Base-by-base conservation (phyloP, 1,140 invertebrate species). In the Trichoplusia ni region DNA sequence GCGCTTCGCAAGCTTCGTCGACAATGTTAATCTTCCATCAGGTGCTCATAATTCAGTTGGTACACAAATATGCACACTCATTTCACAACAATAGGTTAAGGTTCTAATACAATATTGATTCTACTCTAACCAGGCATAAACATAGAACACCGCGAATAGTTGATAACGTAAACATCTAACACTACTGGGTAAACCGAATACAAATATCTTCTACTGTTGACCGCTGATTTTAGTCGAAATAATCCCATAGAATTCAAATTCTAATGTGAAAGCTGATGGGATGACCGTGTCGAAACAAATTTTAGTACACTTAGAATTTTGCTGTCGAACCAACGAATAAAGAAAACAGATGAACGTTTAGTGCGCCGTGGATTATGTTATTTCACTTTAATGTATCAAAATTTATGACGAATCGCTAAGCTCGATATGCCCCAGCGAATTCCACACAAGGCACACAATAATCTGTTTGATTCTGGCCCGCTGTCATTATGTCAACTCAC, bases 1-100 rank as follows among this genome's bases (percentile, higher is more conserved):
- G 9, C 2, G 11, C 8, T 60, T 25, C 27, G 11, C 33, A 14
- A 58, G 18, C 29, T 46, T 35, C 16, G 23, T 23, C 13, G 25
- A 25, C 21, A 42, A 46, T 44, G 27, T 13, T 60, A 46, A 21
- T 60, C 29, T 60, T 60, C 80, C 81, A 84, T 79, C 67, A 75
- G 73, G 59, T 64, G 56, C 65, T 53, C 64, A 54, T 65, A 65
- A 72, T 60, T 77, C 71, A 79, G 67, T 67, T 64, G 35, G 67
- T 71, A 76, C 67, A 76, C 72, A 75, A 81, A 73, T 80, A 81
- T 79, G 82, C 78, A 79, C 73, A 81, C 72, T 85, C 81, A 87
- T 82, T 82, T 78, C 71, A 77, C 73, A 70, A 82, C 69, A 81
- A 75, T 76, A 72, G 73, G 73, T 69, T 76, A 73, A 63, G 60